phyloP scores from a whole-genome alignment of 2,888 invertebrate species.

The Iselma pallidipennis region DNA sequence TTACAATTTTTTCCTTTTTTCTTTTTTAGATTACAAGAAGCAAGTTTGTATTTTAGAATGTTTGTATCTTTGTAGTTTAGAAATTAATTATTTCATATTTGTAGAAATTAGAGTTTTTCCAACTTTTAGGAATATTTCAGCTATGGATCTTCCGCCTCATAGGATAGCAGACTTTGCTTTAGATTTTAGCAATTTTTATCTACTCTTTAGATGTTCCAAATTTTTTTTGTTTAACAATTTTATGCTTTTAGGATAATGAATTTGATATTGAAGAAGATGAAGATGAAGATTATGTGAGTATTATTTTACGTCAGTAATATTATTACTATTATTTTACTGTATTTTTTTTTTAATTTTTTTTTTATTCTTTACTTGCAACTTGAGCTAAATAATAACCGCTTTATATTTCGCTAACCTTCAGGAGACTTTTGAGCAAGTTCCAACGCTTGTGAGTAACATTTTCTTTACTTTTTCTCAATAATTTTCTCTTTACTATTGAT shows the following conservation, averaged over 20 bases:
- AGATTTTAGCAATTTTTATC: background rate
- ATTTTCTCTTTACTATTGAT: background rate
- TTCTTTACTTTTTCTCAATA: background rate
- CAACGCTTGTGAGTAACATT: background rate
- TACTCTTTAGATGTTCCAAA: background rate
- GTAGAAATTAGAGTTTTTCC: background rate
- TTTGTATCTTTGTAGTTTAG: background rate
- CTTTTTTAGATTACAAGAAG: too few species aligned
- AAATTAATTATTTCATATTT: too few species aligned
- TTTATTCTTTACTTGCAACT: background rate
- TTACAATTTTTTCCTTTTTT: background rate
- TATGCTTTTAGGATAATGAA: conserved; percentile 10
- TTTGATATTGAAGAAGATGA: conserved; percentile 7
- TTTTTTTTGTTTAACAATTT: conserved; percentile 6
- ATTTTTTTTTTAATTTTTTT: background rate
- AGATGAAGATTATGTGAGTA: conserved; percentile 5
- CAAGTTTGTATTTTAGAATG: too few species aligned
- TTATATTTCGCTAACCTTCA: background rate
- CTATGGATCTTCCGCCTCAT: background rate
- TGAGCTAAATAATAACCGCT: background rate
- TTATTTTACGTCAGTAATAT: background rate
- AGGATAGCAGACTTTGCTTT: background rate
- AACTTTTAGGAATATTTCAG: background rate
- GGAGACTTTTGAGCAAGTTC: background rate
- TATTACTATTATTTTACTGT: background rate